A percentile compares a stretch with the other conserved stretches of the same genome.
Conservation (phyloP, 2,888 invertebrate species). For the Pseudolycoriella hygida region DNA sequence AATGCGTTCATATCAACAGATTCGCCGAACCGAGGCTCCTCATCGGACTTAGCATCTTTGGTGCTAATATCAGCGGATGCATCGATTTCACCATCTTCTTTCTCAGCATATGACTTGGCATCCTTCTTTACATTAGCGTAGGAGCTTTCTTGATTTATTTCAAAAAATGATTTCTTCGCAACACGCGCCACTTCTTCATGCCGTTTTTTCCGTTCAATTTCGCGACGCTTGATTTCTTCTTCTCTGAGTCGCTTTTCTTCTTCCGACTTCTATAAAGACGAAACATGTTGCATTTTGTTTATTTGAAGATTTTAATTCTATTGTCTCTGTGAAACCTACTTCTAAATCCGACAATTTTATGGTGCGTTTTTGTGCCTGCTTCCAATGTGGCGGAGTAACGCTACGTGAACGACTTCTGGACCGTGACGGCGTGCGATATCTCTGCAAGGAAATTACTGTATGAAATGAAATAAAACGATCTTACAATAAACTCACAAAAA, state of each 20-base stretch:
- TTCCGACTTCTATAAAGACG: constrained; percentile 35
- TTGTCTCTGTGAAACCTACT: constrained; percentile 22
- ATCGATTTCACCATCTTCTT: constrained; percentile 33
- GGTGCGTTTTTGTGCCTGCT: constrained; percentile 68
- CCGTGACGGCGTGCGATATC: constrained; percentile 67
- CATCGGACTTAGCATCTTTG: constrained; percentile 13
- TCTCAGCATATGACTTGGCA: constrained; percentile 19
- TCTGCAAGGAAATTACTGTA: constrained; percentile 29
- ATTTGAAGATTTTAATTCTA: too few relatives aligned
- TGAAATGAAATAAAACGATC: not conserved
- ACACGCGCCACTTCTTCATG: constrained; percentile 33
- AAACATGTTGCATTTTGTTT: not conserved
- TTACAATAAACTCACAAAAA: constrained; percentile 59
- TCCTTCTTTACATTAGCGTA: constrained; percentile 12
- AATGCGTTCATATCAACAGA: constrained; percentile 49
- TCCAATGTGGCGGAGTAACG: constrained; percentile 88
- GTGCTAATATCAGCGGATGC: constrained; percentile 12
- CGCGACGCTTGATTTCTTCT: constrained; percentile 35
- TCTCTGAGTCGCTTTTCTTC: constrained; percentile 44
- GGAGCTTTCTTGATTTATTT: constrained; percentile 29
- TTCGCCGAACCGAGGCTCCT: constrained; percentile 2
- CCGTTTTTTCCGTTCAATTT: constrained; percentile 34
- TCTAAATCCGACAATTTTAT: constrained; percentile 70
- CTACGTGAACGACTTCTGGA: constrained; percentile 67
- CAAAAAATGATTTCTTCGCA: constrained; percentile 27